A percentile compares a stretch with the other conserved stretches of the same genome.
These are phyloP conservation scores for Dolichallabes microphthalmus DNA, from an alignment of 2,113 vertebrate genomes.

Conservation along the genomic window DNA sequence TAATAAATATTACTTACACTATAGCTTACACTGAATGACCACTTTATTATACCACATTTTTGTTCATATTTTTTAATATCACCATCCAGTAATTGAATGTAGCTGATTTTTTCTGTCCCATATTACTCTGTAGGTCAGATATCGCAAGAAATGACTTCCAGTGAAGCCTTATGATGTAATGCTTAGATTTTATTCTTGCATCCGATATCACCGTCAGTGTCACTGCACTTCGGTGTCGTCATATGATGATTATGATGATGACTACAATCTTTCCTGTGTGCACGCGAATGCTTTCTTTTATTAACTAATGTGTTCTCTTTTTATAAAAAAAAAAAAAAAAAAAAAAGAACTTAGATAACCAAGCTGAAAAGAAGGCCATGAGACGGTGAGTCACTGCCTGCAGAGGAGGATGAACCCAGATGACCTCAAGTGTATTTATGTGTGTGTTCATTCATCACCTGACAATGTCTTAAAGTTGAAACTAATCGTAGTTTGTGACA, in stretches of 20 bases:
- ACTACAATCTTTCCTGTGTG: background rate
- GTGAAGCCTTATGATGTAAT: background rate
- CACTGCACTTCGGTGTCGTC: background rate
- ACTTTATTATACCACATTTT: background rate
- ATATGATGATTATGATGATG: too few species aligned
- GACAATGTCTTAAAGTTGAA: background rate
- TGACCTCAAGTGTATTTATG: background rate
- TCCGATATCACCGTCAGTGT: background rate
- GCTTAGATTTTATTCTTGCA: too few species aligned
- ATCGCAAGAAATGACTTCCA: background rate
- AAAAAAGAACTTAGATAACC: background rate
- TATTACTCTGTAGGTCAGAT: background rate
- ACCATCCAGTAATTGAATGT: background rate
- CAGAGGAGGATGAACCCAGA: constrained; percentile 26
- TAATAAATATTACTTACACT: background rate
- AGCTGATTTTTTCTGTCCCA: background rate
- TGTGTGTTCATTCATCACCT: background rate
- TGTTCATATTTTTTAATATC: too few species aligned
- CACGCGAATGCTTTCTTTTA: background rate
- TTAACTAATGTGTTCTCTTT: background rate
- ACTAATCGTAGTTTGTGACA: background rate
- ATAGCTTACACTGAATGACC: background rate
- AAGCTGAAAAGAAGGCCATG: constrained; percentile 33
- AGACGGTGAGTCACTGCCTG: constrained; percentile 50
- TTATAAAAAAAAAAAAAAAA: background rate